Conservation (phyloP, 2,113 vertebrate species). For the Colinus virginianus region DNA sequence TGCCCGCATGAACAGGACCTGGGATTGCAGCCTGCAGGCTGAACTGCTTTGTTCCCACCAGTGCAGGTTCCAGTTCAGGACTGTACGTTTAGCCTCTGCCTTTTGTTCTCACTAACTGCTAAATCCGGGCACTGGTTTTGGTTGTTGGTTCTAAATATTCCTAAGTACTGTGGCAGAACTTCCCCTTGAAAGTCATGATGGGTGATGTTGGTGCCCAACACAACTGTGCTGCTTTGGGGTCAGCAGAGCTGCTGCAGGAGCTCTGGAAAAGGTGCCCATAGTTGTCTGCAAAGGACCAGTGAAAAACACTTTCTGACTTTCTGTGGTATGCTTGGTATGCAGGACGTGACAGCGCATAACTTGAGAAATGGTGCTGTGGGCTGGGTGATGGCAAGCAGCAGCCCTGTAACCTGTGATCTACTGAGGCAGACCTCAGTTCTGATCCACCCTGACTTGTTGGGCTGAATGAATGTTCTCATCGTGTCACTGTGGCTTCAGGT, state of each 20-base stretch:
- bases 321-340: too few relatives aligned
- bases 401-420: not conserved
- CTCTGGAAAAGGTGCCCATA: not conserved
- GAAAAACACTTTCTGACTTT: too few relatives aligned
- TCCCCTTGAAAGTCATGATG: not conserved
- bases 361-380: not conserved
- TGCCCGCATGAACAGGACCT: not conserved
- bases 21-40: not conserved
- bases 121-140: not conserved
- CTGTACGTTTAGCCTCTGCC: rapidly evolving
- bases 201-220: not conserved
- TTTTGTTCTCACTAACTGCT: not conserved
- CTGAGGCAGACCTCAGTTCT: not conserved
- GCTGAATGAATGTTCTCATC: not conserved
- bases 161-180: not conserved
- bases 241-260: not conserved
- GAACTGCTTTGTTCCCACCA: not conserved
- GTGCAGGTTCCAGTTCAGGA: not conserved
- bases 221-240: not conserved
- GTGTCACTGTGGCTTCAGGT: not conserved
- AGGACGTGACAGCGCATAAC: too few relatives aligned
- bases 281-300: not conserved
- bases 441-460: not conserved
- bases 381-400: not conserved
- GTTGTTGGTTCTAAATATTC: not conserved